Base-by-base conservation (phyloP, 2,888 invertebrate species). In the Pedicia rivosa region DNA sequence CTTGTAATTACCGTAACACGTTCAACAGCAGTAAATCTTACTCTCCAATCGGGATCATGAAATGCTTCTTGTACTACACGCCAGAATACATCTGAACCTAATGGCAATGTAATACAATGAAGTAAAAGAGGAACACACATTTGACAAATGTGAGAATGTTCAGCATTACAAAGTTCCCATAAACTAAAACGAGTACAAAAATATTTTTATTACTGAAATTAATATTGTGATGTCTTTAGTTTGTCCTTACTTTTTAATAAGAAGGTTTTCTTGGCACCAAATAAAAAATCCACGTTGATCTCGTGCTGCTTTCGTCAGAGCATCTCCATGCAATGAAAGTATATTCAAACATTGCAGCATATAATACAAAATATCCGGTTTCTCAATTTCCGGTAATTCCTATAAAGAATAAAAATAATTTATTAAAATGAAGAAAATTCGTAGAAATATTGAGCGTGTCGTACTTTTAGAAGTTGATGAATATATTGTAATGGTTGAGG, bases 31-130 rank as follows among this genome's bases (percentile, higher is more conserved):
- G 83, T 78, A 64, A 95, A 97, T 46, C 98, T 68, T 13, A 78
- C 72, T 44, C 80, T 74, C 81, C 94, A 90, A 59, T 92, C 87
- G 7, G 71, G 68, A 54, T 77, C 79, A 47, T 91, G 90, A 63
- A 97, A 99, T 55, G 90, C 86, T 50, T 87, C 83, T 53, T 95
- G 84, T 37, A 98, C 77, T n/a, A 92, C 74, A 44, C 80, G 75
- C 82, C 97, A 97, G 59, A 98, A 88, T 31, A 92, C 84, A 57
- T 95, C 94, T 0, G 87, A 82, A 3, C 98, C 98, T 39, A 83
- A 78, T 1, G 92, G 84, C 43, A 98, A 66, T 0, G 94, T 91
- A 42, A 97, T 80, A 54, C 92, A 92, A 62, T 98, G 95, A 40
- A 98, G 67, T 43, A 99, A 65, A 37, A 98, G 70, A 0, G 95